Evolutionary conservation across 2,888 invertebrate species (phyloP).

Genomic region (Orchesella flavescens): DNA sequence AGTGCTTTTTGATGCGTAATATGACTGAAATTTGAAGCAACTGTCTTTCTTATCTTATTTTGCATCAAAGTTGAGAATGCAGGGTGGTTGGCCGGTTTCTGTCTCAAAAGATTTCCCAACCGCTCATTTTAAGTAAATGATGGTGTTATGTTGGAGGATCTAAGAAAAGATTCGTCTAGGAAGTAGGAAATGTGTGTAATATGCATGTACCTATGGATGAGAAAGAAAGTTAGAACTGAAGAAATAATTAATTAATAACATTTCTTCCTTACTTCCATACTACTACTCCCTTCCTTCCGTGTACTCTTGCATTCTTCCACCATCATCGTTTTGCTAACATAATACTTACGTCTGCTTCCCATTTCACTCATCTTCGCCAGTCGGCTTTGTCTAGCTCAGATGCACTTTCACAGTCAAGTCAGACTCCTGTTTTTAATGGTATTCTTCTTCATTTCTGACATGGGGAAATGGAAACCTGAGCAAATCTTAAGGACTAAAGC

Average conservation of each 20-base stretch:
- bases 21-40: slow-evolving; percentile 21
- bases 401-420: background rate
- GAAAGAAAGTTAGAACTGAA: slow-evolving; percentile 30
- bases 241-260: slow-evolving; percentile 48
- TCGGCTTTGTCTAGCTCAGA: too few species aligned
- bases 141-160: too few species aligned
- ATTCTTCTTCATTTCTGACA: slow-evolving; percentile 26
- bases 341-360: too few species aligned
- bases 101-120: too few species aligned
- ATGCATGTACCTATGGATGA: too few species aligned
- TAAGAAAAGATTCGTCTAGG: too few species aligned
- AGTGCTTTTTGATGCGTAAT: background rate
- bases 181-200: too few species aligned
- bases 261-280: slow-evolving; percentile 11
- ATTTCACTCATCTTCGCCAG: too few species aligned
- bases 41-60: slow-evolving; percentile 26
- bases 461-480: slow-evolving; percentile 33
- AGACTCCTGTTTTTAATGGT: slow-evolving; percentile 33
- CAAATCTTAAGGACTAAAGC: slow-evolving; percentile 22
- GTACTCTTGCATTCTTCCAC: background rate
- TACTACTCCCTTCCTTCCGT: slow-evolving; percentile 1
- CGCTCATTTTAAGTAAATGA: too few species aligned
- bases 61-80: background rate
- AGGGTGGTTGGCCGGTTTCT: too few species aligned
- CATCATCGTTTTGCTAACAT: too few species aligned